Percentiles rank a stretch among this genome's conserved stretches.
phyloP scores from a whole-genome alignment of 2,888 invertebrate species.

The Yponomeuta plumbellus region DNA sequence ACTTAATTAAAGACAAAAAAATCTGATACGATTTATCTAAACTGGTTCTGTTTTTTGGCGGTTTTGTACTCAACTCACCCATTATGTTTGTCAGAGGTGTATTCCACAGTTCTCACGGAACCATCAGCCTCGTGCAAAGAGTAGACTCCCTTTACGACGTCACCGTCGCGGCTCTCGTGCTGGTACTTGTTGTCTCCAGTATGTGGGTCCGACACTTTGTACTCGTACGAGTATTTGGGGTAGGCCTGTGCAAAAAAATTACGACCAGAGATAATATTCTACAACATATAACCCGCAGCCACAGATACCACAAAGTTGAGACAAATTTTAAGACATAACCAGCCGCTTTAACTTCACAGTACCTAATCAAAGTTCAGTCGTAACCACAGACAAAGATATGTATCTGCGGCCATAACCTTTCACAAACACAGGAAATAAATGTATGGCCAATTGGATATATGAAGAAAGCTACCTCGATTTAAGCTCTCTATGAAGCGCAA shows the following conservation, averaged over 20 bases:
- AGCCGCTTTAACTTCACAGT: no score
- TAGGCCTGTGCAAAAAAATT: slow-evolving; percentile 48
- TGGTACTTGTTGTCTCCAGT: slow-evolving; percentile 80
- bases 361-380: no score
- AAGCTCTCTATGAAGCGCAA: no score
- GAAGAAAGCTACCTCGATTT: no score
- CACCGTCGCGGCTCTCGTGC: slow-evolving; percentile 76
- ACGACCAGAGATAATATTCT: background rate
- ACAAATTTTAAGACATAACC: no score
- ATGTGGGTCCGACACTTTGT: slow-evolving; percentile 78
- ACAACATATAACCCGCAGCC: no score
- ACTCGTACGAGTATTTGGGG: slow-evolving; percentile 78
- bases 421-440: no score
- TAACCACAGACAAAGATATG: no score
- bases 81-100: slow-evolving; percentile 75
- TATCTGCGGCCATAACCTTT: no score
- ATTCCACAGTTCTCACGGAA: slow-evolving; percentile 77
- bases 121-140: slow-evolving; percentile 77
- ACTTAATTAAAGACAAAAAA: no score
- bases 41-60: background rate
- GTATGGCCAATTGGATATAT: no score
- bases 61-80: slow-evolving; percentile 51
- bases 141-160: slow-evolving; percentile 80
- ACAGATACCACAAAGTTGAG: no score
- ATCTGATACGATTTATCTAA: background rate